Base-by-base conservation (phyloP, 2,113 vertebrate species). In the Apteryx owenii region DNA sequence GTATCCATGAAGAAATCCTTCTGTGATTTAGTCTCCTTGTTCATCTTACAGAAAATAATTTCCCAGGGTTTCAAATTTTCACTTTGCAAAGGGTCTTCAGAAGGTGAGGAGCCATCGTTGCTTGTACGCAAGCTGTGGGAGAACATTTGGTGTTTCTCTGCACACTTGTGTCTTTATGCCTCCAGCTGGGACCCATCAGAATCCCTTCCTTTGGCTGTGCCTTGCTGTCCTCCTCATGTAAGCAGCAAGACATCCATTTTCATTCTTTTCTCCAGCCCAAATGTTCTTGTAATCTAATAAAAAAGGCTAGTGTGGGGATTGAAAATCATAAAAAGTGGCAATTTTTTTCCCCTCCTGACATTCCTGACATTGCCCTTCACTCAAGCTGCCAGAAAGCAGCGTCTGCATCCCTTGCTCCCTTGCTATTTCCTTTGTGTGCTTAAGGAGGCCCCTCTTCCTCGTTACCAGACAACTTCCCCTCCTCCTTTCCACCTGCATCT, bases 391-490 rank as follows among this genome's bases (percentile, higher is more conserved):
- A 96, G 85, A 66, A 69, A 61, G n/a, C 72, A 96, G 81, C 95
- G 97, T 93, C 96, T 97, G 90, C 79, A 93, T 92, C 90, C 58
- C 72, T 70, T 22, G 10, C 84, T 96, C 75, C 89, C 84, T 75
- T 95, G 94, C 73, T 33, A 23, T 72, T 96, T 96, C 81, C 73
- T 76, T 50, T 2, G 5, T 0, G 0, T 60, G 69, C 88, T 5
- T 29, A 91, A 95, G 92, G 93, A 97, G 95, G 96, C 65, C 92
- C 90, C 87, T 88, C 83, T 95, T 97, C 92, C 90, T 97, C 90
- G 60, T 96, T 96, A 95, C 44, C 11, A 44, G 58, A 38, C 61
- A 44, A 2, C 71, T 93, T 79, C 85, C 56, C 73, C 48, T 12
- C 50, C 81, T 93, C 68, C 46, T 95, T 93, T 94, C 83, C 95